phyloP scores from a whole-genome alignment of 1,140 invertebrate genomes.

The Ruditapes philippinarum region DNA sequence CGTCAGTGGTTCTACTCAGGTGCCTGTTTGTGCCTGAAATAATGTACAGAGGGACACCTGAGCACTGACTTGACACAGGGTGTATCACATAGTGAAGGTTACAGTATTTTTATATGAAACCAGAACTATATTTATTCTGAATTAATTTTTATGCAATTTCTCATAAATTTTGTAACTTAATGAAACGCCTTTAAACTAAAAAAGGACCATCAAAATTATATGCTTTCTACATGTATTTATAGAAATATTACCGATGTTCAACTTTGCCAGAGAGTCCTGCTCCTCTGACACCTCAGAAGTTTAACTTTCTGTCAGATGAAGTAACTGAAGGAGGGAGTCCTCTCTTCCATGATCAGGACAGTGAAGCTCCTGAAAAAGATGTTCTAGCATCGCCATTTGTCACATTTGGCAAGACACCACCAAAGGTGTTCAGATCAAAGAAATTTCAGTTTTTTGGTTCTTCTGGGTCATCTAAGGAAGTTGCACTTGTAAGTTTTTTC shows the following conservation, averaged over 20 bases:
- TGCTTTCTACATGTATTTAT: not conserved
- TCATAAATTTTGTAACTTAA: no score
- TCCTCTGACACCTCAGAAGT: conserved; percentile 42
- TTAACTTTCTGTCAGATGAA: conserved; percentile 65
- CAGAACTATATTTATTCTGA: no score
- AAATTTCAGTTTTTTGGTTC: conserved; percentile 57
- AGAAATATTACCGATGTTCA: conserved; percentile 73
- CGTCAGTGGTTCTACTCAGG: no score
- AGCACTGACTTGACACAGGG: no score
- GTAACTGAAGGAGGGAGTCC: conserved; percentile 60
- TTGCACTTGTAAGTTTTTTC: conserved; percentile 51
- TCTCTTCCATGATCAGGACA: conserved; percentile 64
- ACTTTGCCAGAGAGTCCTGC: conserved; percentile 65
- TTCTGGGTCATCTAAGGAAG: conserved; percentile 19
- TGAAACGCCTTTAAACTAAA: no score
- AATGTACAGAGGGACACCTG: no score
- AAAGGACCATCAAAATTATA: no score
- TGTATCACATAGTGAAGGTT: no score
- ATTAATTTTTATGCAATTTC: no score
- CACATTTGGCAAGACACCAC: conserved; percentile 79
- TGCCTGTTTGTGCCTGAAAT: no score
- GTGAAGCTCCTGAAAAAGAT: conserved; percentile 33
- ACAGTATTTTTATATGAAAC: no score
- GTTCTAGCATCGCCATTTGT: conserved; percentile 75
- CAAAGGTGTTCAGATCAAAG: conserved; percentile 64